Evolutionary conservation across 53 echinoderm and acorn worm species (phyloP).

Genomic region (Arbacia lixula): DNA sequence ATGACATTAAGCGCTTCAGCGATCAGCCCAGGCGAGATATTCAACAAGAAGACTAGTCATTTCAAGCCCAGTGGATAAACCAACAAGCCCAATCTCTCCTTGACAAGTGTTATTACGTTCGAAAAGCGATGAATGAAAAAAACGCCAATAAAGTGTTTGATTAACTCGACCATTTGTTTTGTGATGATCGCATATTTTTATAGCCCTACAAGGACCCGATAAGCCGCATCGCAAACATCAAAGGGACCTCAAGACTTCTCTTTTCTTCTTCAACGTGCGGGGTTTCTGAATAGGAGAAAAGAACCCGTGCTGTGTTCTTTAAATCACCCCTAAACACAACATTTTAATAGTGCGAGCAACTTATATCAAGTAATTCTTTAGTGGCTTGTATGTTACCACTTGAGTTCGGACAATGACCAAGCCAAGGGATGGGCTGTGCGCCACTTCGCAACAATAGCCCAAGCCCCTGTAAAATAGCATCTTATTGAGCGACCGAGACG

Average conservation of each 20-base stretch:
- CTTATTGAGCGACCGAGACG: constrained; percentile 19
- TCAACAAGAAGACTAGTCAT: constrained; percentile 39
- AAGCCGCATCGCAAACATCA: constrained; percentile 49
- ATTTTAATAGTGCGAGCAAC: constrained; percentile 53
- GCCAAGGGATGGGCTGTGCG: background rate
- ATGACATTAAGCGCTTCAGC: too few relatives aligned
- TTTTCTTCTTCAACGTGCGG: too few relatives aligned
- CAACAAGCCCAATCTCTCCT: constrained; percentile 5
- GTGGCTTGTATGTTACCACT: constrained; percentile 47
- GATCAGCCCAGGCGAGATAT: too few relatives aligned
- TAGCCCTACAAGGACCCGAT: constrained; percentile 27
- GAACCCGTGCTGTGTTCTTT: constrained; percentile 13
- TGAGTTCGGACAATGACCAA: background rate
- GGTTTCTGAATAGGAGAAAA: background rate
- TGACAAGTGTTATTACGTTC: constrained; percentile 54
- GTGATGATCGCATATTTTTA: constrained; percentile 29
- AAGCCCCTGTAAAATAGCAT: constrained; percentile 27
- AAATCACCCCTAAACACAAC: constrained; percentile 42
- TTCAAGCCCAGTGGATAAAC: constrained; percentile 4
- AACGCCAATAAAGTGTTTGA: constrained; percentile 46
- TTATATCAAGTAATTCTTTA: constrained; percentile 54
- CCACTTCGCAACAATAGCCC: constrained; percentile 14
- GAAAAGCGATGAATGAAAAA: constrained; percentile 26
- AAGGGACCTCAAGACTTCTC: too few relatives aligned
- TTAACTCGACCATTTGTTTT: constrained; percentile 31